phyloP scores from a whole-genome alignment of 2,888 invertebrate genomes.

The Drosophila prolongata region DNA sequence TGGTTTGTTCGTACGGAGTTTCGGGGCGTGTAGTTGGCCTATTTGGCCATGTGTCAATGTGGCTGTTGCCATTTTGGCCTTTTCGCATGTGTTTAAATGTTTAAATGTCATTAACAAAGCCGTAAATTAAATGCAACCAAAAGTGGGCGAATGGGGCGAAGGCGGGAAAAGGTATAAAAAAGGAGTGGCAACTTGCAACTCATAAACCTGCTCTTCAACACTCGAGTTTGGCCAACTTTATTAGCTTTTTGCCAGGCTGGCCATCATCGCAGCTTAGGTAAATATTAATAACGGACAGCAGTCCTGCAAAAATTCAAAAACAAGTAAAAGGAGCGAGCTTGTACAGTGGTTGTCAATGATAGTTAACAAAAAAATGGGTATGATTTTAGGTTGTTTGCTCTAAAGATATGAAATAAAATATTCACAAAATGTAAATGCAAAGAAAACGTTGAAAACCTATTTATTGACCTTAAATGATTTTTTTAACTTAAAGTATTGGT shows the following conservation, averaged over 20 bases:
- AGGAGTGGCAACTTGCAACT: constrained; percentile 30
- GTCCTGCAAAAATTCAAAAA: constrained; percentile 4
- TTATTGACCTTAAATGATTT: too few relatives aligned
- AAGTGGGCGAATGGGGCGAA: background rate
- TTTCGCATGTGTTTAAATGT: constrained; percentile 74
- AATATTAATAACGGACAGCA: constrained; percentile 71
- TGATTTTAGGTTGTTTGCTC: too few relatives aligned
- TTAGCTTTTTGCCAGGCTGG: constrained; percentile 63
- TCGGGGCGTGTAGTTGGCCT: constrained; percentile 11
- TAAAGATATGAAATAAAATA: too few relatives aligned
- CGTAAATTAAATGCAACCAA: constrained; percentile 70
- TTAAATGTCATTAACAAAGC: constrained; percentile 79
- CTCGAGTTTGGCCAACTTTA: constrained; percentile 56
- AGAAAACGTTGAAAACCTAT: too few relatives aligned
- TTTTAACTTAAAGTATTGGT: too few relatives aligned
- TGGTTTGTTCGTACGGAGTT: constrained; percentile 29
- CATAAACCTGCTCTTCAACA: constrained; percentile 31
- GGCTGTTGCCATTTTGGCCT: constrained; percentile 62
- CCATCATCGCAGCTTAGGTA: constrained; percentile 62
- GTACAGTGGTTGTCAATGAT: constrained; percentile 6
- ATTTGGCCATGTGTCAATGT: constrained; percentile 70
- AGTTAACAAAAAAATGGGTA: too few relatives aligned
- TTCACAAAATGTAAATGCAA: too few relatives aligned
- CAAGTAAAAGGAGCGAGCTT: background rate
- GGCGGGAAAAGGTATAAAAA: background rate